phyloP scores from a whole-genome alignment of 2,797 vertebrate genomes.

The Periparus ater region DNA sequence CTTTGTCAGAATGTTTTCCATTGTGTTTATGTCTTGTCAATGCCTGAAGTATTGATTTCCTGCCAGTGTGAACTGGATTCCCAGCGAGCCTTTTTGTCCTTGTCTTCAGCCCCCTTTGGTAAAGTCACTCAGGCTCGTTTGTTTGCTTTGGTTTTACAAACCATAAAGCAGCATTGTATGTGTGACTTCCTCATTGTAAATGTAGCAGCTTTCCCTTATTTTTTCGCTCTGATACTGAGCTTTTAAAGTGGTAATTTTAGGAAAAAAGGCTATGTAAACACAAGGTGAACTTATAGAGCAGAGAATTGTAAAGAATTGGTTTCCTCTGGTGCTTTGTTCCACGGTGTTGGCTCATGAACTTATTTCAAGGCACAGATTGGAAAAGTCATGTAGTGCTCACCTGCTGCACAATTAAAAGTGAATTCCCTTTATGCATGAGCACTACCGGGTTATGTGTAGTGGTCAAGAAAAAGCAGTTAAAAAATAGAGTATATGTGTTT shows the following conservation, averaged over 20 bases:
- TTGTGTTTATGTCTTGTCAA: not conserved
- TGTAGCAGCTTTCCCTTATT: not conserved
- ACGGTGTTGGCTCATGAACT: not conserved
- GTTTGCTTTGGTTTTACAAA: not conserved
- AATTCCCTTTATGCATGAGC: not conserved
- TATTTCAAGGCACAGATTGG: not conserved
- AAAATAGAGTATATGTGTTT: not conserved
- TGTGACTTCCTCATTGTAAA: not conserved
- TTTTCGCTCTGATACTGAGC: not conserved
- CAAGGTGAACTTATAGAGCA: not conserved
- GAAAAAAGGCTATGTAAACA: not conserved
- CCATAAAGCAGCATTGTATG: not conserved
- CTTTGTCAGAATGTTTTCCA: not conserved
- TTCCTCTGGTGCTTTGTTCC: not conserved
- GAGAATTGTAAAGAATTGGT: not conserved
- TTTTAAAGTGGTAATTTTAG: not conserved
- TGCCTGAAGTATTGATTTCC: conserved; percentile 11
- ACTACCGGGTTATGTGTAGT: not conserved
- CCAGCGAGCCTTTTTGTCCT: not conserved
- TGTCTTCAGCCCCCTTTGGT: not conserved
- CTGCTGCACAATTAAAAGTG: not conserved
- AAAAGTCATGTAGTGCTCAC: not conserved
- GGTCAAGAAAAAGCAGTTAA: not conserved
- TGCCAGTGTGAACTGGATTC: not conserved
- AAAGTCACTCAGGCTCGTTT: not conserved